Evolutionary conservation across 2,113 vertebrate genomes (phyloP).

Genomic region (Cervus canadensis): DNA sequence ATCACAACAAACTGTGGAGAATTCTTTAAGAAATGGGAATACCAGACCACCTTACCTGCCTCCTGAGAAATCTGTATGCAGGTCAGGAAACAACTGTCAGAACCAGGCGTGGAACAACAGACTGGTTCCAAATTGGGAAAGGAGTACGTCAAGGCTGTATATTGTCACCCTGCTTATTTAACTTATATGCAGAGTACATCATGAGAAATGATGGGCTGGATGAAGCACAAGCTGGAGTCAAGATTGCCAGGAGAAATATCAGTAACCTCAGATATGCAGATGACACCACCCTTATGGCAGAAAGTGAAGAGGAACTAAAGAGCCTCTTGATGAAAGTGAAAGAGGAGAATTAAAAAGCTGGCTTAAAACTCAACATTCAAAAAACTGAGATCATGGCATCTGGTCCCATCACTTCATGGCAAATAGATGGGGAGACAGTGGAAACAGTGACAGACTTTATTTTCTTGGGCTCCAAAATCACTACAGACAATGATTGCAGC

Average conservation of each 20-base stretch:
- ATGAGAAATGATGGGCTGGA: accelerated
- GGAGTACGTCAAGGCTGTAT: not conserved
- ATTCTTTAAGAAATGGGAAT: not conserved
- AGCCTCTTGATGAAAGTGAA: not conserved
- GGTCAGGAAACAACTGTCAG: not conserved
- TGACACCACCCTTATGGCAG: not conserved
- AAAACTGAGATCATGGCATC: not conserved
- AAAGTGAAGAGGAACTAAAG: not conserved
- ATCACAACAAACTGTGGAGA: not conserved
- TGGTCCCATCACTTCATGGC: not conserved
- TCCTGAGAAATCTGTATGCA: not conserved
- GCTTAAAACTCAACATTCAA: not conserved
- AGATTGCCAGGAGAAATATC: not conserved
- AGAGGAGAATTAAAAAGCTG: not conserved
- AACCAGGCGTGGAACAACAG: accelerated
- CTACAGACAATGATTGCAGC: not conserved
- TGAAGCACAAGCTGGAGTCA: not conserved
- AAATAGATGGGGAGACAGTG: not conserved
- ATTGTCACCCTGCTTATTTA: not conserved
- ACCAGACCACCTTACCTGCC: not conserved
- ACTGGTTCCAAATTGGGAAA: not conserved
- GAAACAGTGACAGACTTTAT: not conserved
- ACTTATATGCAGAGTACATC: not conserved
- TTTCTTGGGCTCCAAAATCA: not conserved
- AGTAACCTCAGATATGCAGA: not conserved